A percentile compares a stretch with the other conserved stretches of the same genome.
These are phyloP conservation scores for Syngnathus floridae DNA, from an alignment of 2,113 vertebrate species.

Conservation along the genomic window DNA sequence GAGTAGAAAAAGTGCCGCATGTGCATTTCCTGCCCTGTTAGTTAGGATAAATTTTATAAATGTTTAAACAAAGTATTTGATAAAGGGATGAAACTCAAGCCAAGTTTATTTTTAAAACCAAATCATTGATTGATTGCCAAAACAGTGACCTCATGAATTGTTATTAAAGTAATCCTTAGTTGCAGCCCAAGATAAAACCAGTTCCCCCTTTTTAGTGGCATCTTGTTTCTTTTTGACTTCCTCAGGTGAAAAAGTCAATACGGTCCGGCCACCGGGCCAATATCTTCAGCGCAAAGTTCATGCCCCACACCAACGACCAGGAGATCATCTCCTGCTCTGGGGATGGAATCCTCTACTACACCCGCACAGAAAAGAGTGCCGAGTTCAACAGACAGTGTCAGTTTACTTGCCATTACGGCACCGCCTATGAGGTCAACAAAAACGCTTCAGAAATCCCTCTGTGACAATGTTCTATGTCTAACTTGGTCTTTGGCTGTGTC, in stretches of 20 bases:
- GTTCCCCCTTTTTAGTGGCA: background rate
- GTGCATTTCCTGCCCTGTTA: too few relatives aligned
- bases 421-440: slow-evolving; percentile 86
- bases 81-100: too few relatives aligned
- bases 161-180: too few relatives aligned
- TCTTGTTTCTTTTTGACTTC: background rate
- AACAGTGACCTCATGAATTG: too few relatives aligned
- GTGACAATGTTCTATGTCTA: background rate
- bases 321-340: slow-evolving; percentile 97
- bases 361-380: slow-evolving; percentile 87
- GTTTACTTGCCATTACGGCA: slow-evolving; percentile 97
- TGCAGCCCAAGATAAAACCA: background rate
- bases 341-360: slow-evolving; percentile 96
- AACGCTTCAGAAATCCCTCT: background rate
- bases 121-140: too few relatives aligned
- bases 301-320: slow-evolving; percentile 91
- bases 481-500: slow-evolving; percentile 3
- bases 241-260: slow-evolving; percentile 91
- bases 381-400: slow-evolving; percentile 94
- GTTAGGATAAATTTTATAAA: too few relatives aligned
- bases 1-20: background rate
- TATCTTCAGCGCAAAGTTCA: slow-evolving; percentile 98
- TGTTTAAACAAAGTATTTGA: too few relatives aligned
- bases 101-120: too few relatives aligned
- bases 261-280: slow-evolving; percentile 96